Percentiles rank a stretch among this genome's conserved stretches.
Conservation (phyloP, 1,140 invertebrate species). For the Pogonus chalceus region DNA sequence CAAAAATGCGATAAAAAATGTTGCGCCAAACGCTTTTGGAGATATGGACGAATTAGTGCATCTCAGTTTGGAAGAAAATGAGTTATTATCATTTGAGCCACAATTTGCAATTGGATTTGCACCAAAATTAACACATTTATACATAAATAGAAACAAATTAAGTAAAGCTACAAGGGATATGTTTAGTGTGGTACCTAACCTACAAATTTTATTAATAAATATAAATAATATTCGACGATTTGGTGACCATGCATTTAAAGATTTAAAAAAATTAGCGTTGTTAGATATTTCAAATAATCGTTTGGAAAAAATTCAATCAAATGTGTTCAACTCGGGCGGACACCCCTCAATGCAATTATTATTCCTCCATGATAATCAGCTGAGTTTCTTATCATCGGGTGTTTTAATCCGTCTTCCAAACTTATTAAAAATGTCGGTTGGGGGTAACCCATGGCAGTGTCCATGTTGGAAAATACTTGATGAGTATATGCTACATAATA, state of each 20-base stretch:
- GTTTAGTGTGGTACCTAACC: slow-evolving; percentile 11
- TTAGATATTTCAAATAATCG: slow-evolving; percentile 14
- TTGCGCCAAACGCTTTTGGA: slow-evolving; percentile 12
- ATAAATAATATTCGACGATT: slow-evolving; percentile 14
- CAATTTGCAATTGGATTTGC: slow-evolving; percentile 8
- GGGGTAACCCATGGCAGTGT: slow-evolving; percentile 21
- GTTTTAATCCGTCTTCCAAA: slow-evolving; percentile 12
- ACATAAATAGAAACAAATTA: slow-evolving; percentile 15
- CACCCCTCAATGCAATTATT: slow-evolving; percentile 9
- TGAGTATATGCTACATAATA: slow-evolving; percentile 11
- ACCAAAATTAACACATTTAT: slow-evolving; percentile 10
- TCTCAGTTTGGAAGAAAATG: slow-evolving; percentile 14
- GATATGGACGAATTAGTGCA: slow-evolving; percentile 10
- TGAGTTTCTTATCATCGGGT: slow-evolving; percentile 15
- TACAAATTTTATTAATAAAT: slow-evolving; percentile 13
- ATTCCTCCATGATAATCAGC: slow-evolving; percentile 14
- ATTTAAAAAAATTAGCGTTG: slow-evolving; percentile 8
- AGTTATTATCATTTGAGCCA: slow-evolving; percentile 11
- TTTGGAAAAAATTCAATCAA: slow-evolving; percentile 9
- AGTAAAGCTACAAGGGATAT: slow-evolving; percentile 9
- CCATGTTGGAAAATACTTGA: slow-evolving; percentile 14
- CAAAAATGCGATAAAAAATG: slow-evolving; percentile 12
- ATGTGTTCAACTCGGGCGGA: slow-evolving; percentile 11
- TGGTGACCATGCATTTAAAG: slow-evolving; percentile 10
- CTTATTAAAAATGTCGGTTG: slow-evolving; percentile 12